Conservation (phyloP, 2,888 invertebrate species). For the Xestoiulus laeticollis region DNA sequence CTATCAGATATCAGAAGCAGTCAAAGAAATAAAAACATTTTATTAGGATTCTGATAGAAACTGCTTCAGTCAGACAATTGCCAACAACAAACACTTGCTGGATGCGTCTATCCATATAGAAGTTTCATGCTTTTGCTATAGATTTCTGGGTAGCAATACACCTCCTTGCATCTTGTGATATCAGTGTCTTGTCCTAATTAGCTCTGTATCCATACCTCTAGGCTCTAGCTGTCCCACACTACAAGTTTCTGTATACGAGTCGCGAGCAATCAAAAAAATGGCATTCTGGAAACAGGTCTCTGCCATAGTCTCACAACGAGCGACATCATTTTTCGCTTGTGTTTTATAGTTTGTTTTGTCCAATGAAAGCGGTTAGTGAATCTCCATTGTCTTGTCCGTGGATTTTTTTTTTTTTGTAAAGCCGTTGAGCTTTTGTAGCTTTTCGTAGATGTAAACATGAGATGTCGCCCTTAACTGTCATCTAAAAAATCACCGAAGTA, state of each 20-base stretch:
- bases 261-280: too few relatives aligned
- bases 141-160: too few relatives aligned
- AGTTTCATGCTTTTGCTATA: too few relatives aligned
- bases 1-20: background rate
- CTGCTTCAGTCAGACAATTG: background rate
- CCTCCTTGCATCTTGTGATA: background rate
- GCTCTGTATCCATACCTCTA: too few relatives aligned
- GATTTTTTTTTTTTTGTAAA: background rate
- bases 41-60: background rate
- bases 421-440: slow-evolving; percentile 30
- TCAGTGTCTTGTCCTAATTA: background rate
- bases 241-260: too few relatives aligned
- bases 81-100: background rate
- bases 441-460: slow-evolving; percentile 12
- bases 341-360: background rate
- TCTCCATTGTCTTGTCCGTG: background rate
- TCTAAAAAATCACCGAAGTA: background rate
- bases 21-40: background rate
- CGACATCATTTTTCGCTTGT: background rate
- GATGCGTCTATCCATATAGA: background rate
- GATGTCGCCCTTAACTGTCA: slow-evolving; percentile 5
- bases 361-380: background rate
- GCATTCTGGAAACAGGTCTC: background rate
- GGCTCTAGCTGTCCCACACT: too few relatives aligned
- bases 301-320: background rate